These are phyloP conservation scores for Chorisops tibialis DNA, from an alignment of 2,888 invertebrate species.

Conservation along the genomic window DNA sequence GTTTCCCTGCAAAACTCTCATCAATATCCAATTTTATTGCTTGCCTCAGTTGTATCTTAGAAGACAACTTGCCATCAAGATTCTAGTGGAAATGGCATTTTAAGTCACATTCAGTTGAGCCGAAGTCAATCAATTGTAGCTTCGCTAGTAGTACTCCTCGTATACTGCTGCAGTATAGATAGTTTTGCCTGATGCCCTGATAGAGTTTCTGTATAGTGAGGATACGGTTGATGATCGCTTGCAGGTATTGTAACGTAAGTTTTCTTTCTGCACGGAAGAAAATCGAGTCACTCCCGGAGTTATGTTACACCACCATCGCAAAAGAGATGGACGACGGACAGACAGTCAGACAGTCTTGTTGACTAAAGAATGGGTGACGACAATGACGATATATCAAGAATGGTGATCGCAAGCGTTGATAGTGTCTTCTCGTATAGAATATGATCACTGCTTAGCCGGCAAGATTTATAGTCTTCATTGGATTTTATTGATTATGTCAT, in stretches of 20 bases:
- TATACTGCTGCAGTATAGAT: too few relatives aligned
- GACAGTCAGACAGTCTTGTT: constrained; percentile 22
- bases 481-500: constrained; percentile 32
- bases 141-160: neutral
- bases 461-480: constrained; percentile 28
- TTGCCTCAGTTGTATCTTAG: constrained; percentile 1
- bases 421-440: constrained; percentile 29
- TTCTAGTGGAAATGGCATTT: constrained; percentile 22
- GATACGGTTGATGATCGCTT: too few relatives aligned
- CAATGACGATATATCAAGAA: constrained; percentile 29
- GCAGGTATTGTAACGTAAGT: too few relatives aligned
- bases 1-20: neutral
- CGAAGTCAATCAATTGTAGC: constrained; percentile 16
- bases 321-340: constrained; percentile 15
- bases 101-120: constrained; percentile 13
- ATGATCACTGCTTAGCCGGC: constrained; percentile 28
- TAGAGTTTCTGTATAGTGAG: too few relatives aligned
- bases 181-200: too few relatives aligned
- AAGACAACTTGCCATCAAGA: constrained; percentile 18
- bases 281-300: constrained; percentile 17
- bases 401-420: constrained; percentile 28
- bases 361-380: constrained; percentile 25
- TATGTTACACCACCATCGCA: constrained; percentile 5
- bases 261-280: neutral
- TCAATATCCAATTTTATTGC: constrained; percentile 2